Base-by-base conservation (phyloP, 2,113 vertebrate genomes). In the Bujurquina vittata region DNA sequence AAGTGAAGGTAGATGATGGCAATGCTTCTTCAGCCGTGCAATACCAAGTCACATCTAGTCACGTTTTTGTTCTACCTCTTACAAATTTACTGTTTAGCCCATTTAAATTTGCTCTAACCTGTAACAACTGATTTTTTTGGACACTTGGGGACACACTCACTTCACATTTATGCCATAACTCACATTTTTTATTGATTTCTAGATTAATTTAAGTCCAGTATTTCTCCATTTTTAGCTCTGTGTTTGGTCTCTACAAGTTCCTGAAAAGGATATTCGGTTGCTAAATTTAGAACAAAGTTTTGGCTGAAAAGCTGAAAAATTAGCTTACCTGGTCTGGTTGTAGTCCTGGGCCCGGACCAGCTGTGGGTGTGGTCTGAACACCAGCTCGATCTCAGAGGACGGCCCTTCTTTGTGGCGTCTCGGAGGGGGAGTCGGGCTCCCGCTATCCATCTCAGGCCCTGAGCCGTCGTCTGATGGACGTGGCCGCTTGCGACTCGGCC, bases 301-400 rank as follows among this genome's bases (percentile, higher is more conserved):
- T 18, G 23, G 22, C 37, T 2, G 37, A 26, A 37, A 37, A 65
- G 37, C 1, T 46, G 22, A 49, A 23, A 17, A 49, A 20, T 33
- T 6, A 33, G 12, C 87, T 91, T 77, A 98, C 97, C 97, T 96
- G 82, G 97, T 98, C 94, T 98, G 97, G 86, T 95, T 96, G 94
- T 97, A 97, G 79, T 96, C 95, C 54, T 96, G 95, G 23, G 91
- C 94, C 58, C 95, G 95, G 88, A 97, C 97, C 90, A 98, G 94
- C 87, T 97, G 94, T 4, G 97, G 97, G 83, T 98, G 97, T 2
- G 97, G 96, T 52, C 95, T 95, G 94, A 98, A 98, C 83, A 98
- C 96, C 75, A 98, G 94, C 92, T 98, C 97, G 3, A 98, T 98
- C 94, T 98, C 97, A 0, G 96, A 96, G 67, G 82, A 87, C 3